Percentiles rank a stretch among this genome's conserved stretches.
phyloP scores from a whole-genome alignment of 1,140 invertebrate species.

The Micrasema minimum region DNA sequence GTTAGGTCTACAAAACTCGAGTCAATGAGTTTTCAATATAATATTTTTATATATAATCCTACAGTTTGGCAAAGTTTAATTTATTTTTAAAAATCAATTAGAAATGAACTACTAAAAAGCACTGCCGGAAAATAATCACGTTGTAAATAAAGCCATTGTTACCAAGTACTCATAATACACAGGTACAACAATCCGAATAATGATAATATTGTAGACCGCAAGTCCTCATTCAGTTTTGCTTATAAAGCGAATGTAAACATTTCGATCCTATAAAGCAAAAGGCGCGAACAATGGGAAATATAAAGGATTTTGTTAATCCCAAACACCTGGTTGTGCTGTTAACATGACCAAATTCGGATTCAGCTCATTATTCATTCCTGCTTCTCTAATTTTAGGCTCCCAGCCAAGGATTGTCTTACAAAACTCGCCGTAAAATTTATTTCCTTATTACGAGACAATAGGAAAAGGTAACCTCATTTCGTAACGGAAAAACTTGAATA shows the following conservation, averaged over 20 bases:
- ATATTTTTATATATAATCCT: too few species aligned
- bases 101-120: too few species aligned
- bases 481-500: background rate
- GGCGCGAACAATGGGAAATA: constrained; percentile 34
- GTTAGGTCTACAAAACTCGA: too few species aligned
- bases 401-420: constrained; percentile 29
- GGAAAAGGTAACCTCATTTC: background rate
- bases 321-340: constrained; percentile 39
- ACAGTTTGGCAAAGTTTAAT: too few species aligned
- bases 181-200: background rate
- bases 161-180: too few species aligned
- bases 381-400: constrained; percentile 11
- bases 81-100: too few species aligned
- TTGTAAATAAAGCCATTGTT: too few species aligned
- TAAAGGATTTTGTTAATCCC: constrained; percentile 32
- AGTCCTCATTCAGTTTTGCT: constrained; percentile 18
- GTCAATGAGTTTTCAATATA: too few species aligned
- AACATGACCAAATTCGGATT: constrained; percentile 42
- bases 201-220: constrained; percentile 5
- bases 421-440: constrained; percentile 33
- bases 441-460: constrained; percentile 8
- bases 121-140: too few species aligned
- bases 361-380: constrained; percentile 29
- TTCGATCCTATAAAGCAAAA: constrained; percentile 27
- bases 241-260: constrained; percentile 34